Conservation (phyloP, 1,140 invertebrate genomes). For the Tetramorium alpestre region DNA sequence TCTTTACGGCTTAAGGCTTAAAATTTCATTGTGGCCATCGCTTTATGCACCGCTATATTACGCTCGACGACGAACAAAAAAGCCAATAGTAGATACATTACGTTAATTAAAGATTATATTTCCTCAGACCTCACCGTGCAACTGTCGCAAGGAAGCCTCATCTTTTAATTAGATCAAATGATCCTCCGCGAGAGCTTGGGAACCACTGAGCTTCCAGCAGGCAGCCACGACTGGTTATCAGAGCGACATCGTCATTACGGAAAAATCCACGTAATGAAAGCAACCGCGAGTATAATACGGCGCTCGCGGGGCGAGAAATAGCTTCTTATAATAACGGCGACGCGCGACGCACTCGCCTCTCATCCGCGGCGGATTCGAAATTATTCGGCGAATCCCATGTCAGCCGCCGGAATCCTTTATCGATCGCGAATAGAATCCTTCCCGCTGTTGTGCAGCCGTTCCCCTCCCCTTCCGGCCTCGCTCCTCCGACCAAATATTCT, state of each 20-base stretch:
- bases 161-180: conserved; percentile 56
- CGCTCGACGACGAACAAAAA: neutral
- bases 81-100: neutral
- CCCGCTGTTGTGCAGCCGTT: neutral
- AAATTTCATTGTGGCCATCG: no score
- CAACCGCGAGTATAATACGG: conserved; percentile 32
- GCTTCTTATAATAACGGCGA: conserved; percentile 46
- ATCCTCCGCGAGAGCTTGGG: neutral
- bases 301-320: conserved; percentile 4
- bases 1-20: no score
- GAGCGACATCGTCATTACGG: conserved; percentile 50
- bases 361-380: conserved; percentile 39
- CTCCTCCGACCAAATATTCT: conserved; percentile 34
- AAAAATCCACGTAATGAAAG: conserved; percentile 39
- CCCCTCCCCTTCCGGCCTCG: neutral
- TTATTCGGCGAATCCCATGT: conserved; percentile 49
- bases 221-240: conserved; percentile 25
- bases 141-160: conserved; percentile 5
- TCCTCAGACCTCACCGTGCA: neutral
- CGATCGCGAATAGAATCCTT: conserved; percentile 59
- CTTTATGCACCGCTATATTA: neutral
- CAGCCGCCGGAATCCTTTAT: conserved; percentile 50
- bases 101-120: conserved; percentile 46
- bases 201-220: conserved; percentile 31
- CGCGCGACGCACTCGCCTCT: neutral